These are phyloP conservation scores for Nyctereutes procyonoides DNA, from an alignment of 2,113 vertebrate genomes.

Conservation along the genomic window DNA sequence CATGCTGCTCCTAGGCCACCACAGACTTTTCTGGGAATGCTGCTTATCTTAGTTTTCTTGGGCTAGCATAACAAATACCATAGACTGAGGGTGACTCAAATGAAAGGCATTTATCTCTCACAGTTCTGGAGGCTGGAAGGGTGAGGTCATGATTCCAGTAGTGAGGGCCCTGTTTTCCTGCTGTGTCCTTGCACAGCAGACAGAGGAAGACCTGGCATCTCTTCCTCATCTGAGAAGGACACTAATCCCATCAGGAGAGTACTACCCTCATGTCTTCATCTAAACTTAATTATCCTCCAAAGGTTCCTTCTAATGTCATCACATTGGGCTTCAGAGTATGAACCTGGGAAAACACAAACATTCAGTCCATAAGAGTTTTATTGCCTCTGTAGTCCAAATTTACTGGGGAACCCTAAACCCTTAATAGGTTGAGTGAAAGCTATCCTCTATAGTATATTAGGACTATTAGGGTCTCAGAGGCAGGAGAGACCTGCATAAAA, in stretches of 20 bases:
- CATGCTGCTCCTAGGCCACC: not conserved
- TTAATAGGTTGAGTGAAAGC: not conserved
- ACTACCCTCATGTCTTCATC: not conserved
- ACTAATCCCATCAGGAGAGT: rapidly evolving
- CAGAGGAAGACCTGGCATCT: not conserved
- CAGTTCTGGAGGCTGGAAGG: not conserved
- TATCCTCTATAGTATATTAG: not conserved
- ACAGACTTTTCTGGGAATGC: not conserved
- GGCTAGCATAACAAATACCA: not conserved
- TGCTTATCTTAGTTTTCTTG: not conserved
- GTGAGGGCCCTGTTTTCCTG: too few relatives aligned
- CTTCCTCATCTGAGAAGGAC: not conserved
- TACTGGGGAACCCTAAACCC: not conserved
- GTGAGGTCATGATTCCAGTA: not conserved
- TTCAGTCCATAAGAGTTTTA: not conserved
- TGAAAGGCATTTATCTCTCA: not conserved
- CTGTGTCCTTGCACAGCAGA: not conserved
- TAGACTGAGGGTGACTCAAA: not conserved
- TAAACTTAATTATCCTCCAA: not conserved
- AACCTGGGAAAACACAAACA: not conserved
- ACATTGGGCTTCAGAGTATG: not conserved
- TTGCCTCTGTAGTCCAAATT: not conserved
- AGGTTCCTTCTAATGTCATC: not conserved
- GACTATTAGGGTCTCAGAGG: not conserved
- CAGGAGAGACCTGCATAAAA: not conserved